Evolutionary conservation across 1,140 invertebrate species (phyloP), one percentile per base, ranked within the genome.

Genomic region (Halyomorpha halys): DNA sequence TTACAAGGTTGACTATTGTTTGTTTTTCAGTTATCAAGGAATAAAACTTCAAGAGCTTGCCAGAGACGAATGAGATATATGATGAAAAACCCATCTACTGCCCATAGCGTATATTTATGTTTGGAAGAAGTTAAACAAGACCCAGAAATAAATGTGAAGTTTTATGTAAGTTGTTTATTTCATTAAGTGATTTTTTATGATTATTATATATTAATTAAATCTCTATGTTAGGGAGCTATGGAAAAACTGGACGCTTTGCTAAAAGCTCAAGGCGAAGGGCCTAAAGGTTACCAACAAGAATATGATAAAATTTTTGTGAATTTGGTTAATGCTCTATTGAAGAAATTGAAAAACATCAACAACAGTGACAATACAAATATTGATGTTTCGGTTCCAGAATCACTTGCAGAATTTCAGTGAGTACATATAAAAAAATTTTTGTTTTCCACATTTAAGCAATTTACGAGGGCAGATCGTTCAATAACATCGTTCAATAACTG

Each of bases 1-100:
- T 56, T 6, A 39, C 11, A 39, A 39, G 11, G 1, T 39, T 11
- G 1, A 11, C 11, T n/a, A n/a, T n/a, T n/a, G n/a, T 39, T 6
- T 39, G 11, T 39, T 39, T 39, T 39, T 39, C 34, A 39, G 34
- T 39, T 39, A 27, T 82, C 80, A 13, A 70, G 75, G 25, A 84
- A 87, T 68, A 90, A 90, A 73, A 88, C 86, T 0, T 83, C 84
- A 0, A 71, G 78, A 56, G 84, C 87, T 0, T 87, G 85, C 73
- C 81, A 85, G 65, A 73, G 86, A 9, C 74, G 86, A 19, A 73
- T 86, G 3, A 70, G 78, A 9, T 84, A 83, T 68, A 81, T 86
- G 75, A 71, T 84, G 71, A 82, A 82, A 68, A 81, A 82, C 62
- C 74, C 77, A 0, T 73, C 76, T 4, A 83, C 82, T 0, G 70